Conservation (phyloP, 2,113 vertebrate species). For the Daboia siamensis region DNA sequence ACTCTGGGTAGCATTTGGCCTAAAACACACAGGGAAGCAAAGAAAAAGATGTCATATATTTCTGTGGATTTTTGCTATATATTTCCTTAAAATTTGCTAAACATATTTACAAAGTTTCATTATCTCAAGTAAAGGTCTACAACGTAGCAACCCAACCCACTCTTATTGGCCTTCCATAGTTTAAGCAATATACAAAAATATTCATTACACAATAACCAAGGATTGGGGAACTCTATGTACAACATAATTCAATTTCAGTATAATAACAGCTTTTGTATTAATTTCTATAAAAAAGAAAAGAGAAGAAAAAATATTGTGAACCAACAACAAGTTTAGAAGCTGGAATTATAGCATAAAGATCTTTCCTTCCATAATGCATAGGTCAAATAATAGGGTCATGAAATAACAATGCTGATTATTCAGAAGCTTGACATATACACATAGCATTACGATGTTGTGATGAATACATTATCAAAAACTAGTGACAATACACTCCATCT, state of each 20-base stretch:
- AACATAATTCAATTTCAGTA: not conserved
- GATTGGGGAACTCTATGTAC: not conserved
- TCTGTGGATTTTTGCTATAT: slow-evolving; percentile 14
- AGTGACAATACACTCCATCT: not conserved
- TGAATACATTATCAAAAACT: not conserved
- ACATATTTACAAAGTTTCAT: slow-evolving; percentile 15
- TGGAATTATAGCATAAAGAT: not conserved
- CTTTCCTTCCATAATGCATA: not conserved
- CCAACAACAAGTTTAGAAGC: not conserved
- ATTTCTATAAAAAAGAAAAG: not conserved
- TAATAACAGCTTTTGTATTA: not conserved
- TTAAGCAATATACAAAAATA: not conserved
- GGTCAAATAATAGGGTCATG: not conserved
- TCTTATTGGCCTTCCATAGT: not conserved
- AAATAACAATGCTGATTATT: not conserved
- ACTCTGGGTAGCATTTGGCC: not conserved
- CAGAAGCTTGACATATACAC: not conserved
- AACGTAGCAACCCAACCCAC: not conserved
- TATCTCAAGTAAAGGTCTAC: not conserved
- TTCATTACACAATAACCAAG: not conserved
- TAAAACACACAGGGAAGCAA: slow-evolving; percentile 2
- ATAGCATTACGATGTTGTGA: too few species aligned
- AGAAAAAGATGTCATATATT: slow-evolving; percentile 12
- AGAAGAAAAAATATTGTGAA: not conserved
- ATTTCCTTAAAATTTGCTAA: slow-evolving; percentile 12